Base-by-base conservation (phyloP, 2,888 invertebrate species). In the Amphipyra tragopoginis region DNA sequence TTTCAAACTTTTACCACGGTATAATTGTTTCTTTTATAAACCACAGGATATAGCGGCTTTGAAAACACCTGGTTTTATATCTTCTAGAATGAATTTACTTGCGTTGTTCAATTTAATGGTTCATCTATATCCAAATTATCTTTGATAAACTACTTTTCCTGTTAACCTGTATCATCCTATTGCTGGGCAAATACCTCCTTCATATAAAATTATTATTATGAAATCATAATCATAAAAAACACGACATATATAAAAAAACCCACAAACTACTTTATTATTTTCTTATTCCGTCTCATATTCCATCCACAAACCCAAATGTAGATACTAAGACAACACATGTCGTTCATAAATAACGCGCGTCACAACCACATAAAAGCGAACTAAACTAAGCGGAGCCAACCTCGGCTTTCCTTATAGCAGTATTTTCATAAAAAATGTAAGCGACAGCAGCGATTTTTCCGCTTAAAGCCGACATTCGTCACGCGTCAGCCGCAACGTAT, bases 401-500 rank as follows among this genome's bases (percentile, higher is more conserved):
- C 61, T 65, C 69, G 61, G 72, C 51, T 81, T 79, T 79, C 77
- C 79, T 73, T 72, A 72, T 65, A 55, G 68, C 60, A 57, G 79
- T 69, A 80, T 81, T 84, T 82, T 83, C 71, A 80, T 85, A 80
- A 82, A 79, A 82, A 77, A 80, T 76, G 76, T 74, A 79, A 80
- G 81, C 78, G 79, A 80, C 77, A 70, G 69, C 60, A 75, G 68
- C 77, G 67, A 86, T 88, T 85, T 86, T 84, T 84, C 79, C 72
- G 66, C 65, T 72, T 75, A 74, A 79, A 74, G 73, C 84, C 65
- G 60, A 73, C 81, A 90, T 91, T 79, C 82, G 79, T 91, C 90
- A 87, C 72, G 72, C 81, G 84, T 83, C 85, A 81, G 65, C 62
- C 72, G 59, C 75, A 65, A 3, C 21, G 77, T 77, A 86, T 88